These are phyloP conservation scores for Polyommatus iphigenia DNA, from an alignment of 2,888 invertebrate species.

Conservation along the genomic window DNA sequence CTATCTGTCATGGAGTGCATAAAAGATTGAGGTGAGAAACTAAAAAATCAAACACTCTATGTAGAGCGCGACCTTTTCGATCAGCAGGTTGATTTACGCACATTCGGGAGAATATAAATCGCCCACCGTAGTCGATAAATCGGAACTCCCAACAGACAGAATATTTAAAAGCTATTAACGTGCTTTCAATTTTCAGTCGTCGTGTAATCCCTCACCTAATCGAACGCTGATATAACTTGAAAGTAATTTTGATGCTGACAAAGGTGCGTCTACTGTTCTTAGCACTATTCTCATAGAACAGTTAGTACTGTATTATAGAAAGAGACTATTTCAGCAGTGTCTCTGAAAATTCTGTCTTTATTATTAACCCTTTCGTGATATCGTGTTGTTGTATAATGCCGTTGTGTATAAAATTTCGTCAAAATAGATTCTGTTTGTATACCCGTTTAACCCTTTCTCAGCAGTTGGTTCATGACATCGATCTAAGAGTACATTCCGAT, in stretches of 20 bases:
- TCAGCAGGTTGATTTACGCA: neutral
- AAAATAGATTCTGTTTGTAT: too few relatives aligned
- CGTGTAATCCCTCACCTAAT: neutral
- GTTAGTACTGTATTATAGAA: neutral
- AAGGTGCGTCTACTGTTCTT: neutral
- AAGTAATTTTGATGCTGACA: neutral
- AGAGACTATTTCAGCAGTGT: neutral
- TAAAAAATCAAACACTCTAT: constrained; percentile 4
- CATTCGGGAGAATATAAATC: neutral
- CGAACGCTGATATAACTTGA: neutral
- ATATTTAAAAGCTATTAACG: neutral
- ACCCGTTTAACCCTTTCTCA: neutral
- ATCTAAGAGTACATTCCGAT: too few relatives aligned
- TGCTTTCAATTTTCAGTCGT: neutral
- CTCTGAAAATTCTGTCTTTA: too few relatives aligned
- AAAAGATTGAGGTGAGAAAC: neutral
- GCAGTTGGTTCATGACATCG: neutral
- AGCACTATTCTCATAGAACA: too few relatives aligned
- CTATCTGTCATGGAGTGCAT: neutral
- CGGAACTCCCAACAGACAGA: neutral
- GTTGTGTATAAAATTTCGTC: too few relatives aligned
- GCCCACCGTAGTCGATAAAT: neutral
- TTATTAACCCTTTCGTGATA: too few relatives aligned
- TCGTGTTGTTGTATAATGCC: too few relatives aligned
- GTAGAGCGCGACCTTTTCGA: constrained; percentile 16